Percentiles rank a stretch among this genome's conserved stretches.
Conservation (phyloP, 2,888 invertebrate genomes). For the Leptopterna dolabrata region DNA sequence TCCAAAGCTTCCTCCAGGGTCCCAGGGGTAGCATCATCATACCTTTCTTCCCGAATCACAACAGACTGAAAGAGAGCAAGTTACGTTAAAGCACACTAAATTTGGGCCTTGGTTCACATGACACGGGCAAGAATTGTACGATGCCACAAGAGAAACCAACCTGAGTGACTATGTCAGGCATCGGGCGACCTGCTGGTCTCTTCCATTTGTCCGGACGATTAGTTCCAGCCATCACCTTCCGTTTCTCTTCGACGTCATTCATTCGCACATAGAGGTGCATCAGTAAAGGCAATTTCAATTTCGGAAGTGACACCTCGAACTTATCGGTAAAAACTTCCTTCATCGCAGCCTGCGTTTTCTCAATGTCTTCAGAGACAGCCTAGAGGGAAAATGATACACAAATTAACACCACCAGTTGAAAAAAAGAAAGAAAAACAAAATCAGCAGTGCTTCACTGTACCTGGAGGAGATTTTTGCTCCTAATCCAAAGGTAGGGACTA, state of each 20-base stretch:
- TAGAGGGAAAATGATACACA: not conserved
- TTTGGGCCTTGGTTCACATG: not conserved
- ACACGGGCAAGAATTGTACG: not conserved
- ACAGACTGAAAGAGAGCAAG: constrained; percentile 26
- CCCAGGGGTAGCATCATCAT: constrained; percentile 19
- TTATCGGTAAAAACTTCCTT: constrained; percentile 27
- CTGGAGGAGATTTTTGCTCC: constrained; percentile 26
- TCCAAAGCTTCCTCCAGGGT: constrained; percentile 55
- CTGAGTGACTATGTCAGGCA: not conserved
- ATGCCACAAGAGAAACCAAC: not conserved
- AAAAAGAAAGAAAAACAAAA: not conserved
- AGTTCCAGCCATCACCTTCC: constrained; percentile 28
- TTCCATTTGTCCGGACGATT: constrained; percentile 17
- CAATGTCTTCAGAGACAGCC: constrained; percentile 15
- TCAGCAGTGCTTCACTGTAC: not conserved
- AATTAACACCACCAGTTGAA: not conserved
- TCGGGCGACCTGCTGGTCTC: not conserved
- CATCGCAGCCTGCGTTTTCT: constrained; percentile 21
- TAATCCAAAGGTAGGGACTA: constrained; percentile 34
- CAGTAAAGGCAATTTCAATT: constrained; percentile 39
- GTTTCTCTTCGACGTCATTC: constrained; percentile 39
- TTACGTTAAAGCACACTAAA: not conserved
- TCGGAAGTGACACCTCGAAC: constrained; percentile 20
- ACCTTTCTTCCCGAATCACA: constrained; percentile 37
- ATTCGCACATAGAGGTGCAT: constrained; percentile 48